These are phyloP conservation scores for Arenaria interpres DNA, from an alignment of 2,113 vertebrate genomes.

Conservation along the genomic window DNA sequence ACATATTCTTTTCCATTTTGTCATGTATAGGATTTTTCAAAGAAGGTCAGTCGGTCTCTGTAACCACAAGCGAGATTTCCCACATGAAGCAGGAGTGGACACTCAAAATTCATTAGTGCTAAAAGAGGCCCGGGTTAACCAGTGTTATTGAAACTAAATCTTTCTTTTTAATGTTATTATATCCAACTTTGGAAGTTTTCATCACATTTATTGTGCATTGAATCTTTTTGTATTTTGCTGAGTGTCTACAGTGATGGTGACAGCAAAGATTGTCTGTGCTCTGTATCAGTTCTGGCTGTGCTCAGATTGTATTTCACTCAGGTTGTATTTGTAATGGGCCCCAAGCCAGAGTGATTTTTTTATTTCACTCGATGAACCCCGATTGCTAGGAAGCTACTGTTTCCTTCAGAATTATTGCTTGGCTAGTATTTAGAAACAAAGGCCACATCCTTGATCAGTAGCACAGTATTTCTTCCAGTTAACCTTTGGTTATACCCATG, in stretches of 20 bases:
- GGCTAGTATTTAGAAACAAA: neutral
- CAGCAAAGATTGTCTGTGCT: neutral
- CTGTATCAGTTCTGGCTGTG: neutral
- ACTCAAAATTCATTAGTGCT: neutral
- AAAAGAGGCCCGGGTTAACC: neutral
- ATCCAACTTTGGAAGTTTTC: neutral
- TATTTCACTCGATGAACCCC: neutral
- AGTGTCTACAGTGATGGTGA: neutral
- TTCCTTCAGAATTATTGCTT: neutral
- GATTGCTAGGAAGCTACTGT: neutral
- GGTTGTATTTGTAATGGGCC: neutral
- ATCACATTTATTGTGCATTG: neutral
- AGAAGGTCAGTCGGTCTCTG: neutral
- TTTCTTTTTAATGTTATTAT: neutral
- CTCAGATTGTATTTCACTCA: neutral
- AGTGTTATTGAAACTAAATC: neutral
- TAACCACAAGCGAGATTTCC: neutral
- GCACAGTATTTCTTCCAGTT: neutral
- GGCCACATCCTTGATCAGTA: neutral
- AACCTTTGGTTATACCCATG: neutral
- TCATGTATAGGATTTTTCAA: neutral
- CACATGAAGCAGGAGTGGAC: neutral
- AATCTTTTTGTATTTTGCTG: neutral
- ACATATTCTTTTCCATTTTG: slow-evolving; percentile 21
- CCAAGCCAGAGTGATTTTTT: neutral